Evolutionary conservation across 2,888 invertebrate species (phyloP), one percentile per base, ranked within the genome.

Genomic region (Mellilla xanthometata): DNA sequence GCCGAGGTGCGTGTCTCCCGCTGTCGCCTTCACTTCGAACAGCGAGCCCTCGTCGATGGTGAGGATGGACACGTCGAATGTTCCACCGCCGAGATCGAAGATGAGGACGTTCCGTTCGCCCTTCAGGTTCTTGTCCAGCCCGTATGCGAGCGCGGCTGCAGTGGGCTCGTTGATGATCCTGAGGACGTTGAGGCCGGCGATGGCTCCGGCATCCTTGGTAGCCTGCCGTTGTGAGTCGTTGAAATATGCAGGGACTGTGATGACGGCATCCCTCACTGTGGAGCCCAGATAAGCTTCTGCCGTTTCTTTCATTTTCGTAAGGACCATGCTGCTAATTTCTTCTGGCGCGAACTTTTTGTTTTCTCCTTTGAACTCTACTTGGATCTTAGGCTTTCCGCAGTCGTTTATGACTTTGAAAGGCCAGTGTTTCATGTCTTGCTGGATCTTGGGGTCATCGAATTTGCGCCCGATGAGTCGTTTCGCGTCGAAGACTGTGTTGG

Each of bases 131-230:
- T 93, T 93, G 65, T 93, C 93, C 19, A 93, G 84, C 1, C 95
- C 95, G 68, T 95, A 94, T 3, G 94, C 94, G 39, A 94, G 81
- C 12, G 93, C 93, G 4, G 94, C 95, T 2, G 93, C 94, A 5
- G 95, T 95, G 3, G 96, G 95, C 71, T 96, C 95, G 74, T 95
- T 95, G 65, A 95, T 95, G 60, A 96, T 96, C 49, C 96, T 91
- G 15, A 96, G 81, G 4, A 96, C 95, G 72, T 96, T 96, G 31
- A 96, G 77, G 6, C 95, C 95, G 30, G 94, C 93, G 60, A 93
- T 93, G 12, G 87, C 90, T 2, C 96, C 96, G n/a, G 96, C 95
- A 76, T 96, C 96, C 72, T 96, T 96, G 3, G 95, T 95, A 45
- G 94, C 94, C 73, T 94, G 94, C 0, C 94, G 87, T 64, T 94